These are phyloP conservation scores for Periparus ater DNA, from an alignment of 2,797 vertebrate species.

Conservation along the genomic window DNA sequence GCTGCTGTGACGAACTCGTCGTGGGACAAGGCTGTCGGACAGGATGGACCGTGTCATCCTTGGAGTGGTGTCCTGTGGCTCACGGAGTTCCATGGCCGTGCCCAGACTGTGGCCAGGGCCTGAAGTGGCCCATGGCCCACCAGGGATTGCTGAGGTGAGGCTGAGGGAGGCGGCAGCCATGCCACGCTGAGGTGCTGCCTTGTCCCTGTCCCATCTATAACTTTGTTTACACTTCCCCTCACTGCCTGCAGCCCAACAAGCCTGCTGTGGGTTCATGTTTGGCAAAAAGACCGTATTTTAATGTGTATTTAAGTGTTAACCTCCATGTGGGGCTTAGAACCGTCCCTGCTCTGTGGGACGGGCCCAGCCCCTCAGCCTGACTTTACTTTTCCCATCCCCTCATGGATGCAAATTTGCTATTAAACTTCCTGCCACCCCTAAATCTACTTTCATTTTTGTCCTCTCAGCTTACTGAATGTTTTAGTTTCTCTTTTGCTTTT, in stretches of 20 bases:
- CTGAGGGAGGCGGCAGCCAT: neutral
- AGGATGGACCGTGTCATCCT: fast-evolving
- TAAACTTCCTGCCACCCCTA: neutral
- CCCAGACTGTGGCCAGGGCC: fast-evolving
- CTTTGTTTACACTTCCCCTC: neutral
- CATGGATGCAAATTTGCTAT: neutral
- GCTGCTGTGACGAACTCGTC: fast-evolving
- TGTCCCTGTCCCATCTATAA: neutral
- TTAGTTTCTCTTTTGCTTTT: neutral
- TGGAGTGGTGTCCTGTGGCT: fast-evolving
- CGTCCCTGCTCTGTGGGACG: fast-evolving
- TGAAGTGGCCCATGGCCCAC: fast-evolving
- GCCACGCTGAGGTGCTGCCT: neutral
- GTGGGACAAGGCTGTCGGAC: fast-evolving
- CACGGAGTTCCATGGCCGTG: fast-evolving
- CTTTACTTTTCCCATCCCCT: neutral
- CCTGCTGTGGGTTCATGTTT: neutral
- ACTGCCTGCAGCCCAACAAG: neutral
- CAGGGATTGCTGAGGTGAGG: neutral
- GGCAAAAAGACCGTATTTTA: neutral
- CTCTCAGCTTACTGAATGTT: neutral
- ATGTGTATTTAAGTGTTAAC: fast-evolving
- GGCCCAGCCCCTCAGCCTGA: neutral
- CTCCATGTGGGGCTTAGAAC: fast-evolving
- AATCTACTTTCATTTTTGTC: neutral